Conservation (phyloP, 2,888 invertebrate species). For the Physocephala rufipes region DNA sequence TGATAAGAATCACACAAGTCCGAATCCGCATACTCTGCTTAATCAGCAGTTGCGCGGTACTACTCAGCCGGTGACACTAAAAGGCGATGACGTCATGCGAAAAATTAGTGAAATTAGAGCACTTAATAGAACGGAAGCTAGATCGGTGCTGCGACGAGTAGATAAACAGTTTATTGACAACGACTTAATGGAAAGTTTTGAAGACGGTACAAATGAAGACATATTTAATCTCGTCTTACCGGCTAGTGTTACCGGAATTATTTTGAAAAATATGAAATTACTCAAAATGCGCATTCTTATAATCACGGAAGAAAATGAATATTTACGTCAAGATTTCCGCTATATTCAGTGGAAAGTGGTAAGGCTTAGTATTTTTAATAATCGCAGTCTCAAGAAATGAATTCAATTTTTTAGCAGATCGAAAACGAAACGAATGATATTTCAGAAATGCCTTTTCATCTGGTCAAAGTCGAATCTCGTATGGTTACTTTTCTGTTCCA, state of each 20-base stretch:
- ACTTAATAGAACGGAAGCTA: slow-evolving; percentile 50
- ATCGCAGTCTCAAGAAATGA: too few relatives aligned
- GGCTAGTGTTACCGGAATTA: slow-evolving; percentile 63
- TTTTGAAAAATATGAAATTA: slow-evolving; percentile 58
- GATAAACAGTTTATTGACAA: slow-evolving; percentile 56
- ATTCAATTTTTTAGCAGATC: slow-evolving; percentile 53
- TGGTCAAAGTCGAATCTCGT: slow-evolving; percentile 60
- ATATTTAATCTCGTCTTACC: slow-evolving; percentile 59
- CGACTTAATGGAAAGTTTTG: slow-evolving; percentile 52
- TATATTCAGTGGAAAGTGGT: slow-evolving; percentile 66
- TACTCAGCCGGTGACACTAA: slow-evolving; percentile 52
- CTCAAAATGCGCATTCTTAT: slow-evolving; percentile 61
- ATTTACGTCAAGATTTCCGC: slow-evolving; percentile 61
- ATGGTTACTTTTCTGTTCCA: slow-evolving; percentile 58
- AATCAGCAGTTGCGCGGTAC: slow-evolving; percentile 53
- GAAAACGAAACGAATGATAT: slow-evolving; percentile 61
- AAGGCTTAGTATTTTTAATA: too few relatives aligned
- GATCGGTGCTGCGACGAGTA: slow-evolving; percentile 53
- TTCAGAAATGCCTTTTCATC: slow-evolving; percentile 56
- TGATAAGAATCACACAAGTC: slow-evolving; percentile 57
- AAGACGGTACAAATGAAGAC: slow-evolving; percentile 53
- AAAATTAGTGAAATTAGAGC: slow-evolving; percentile 53
- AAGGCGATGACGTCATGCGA: slow-evolving; percentile 52
- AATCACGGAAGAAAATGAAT: slow-evolving; percentile 61
- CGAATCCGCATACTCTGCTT: slow-evolving; percentile 55